phyloP scores from a whole-genome alignment of 1,140 invertebrate genomes.

The Bombus fervidus region DNA sequence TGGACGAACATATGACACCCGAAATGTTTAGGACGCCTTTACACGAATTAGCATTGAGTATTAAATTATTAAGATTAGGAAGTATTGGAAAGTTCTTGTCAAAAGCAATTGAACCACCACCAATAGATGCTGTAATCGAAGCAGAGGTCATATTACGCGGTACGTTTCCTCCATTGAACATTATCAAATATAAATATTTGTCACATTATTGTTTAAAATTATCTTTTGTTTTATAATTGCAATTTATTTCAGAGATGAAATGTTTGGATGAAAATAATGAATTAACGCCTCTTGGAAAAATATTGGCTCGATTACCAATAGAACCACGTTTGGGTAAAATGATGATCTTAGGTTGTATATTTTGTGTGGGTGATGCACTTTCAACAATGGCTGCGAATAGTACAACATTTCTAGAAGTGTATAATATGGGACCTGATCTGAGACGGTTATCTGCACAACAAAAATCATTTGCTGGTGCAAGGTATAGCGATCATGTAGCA shows the following conservation, averaged over 20 bases:
- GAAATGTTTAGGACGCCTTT: slow-evolving; percentile 98
- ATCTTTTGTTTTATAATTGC: background rate
- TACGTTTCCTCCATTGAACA: slow-evolving; percentile 56
- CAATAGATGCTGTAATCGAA: slow-evolving; percentile 96
- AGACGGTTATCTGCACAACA: slow-evolving; percentile 89
- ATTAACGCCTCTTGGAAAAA: slow-evolving; percentile 94
- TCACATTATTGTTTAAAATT: background rate
- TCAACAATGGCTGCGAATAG: slow-evolving; percentile 97
- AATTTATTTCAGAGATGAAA: slow-evolving; percentile 89
- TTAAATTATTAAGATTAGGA: slow-evolving; percentile 94
- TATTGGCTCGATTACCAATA: slow-evolving; percentile 95
- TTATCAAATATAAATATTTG: background rate
- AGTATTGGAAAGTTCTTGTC: slow-evolving; percentile 95
- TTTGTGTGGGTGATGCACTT: slow-evolving; percentile 93
- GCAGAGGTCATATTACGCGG: slow-evolving; percentile 88
- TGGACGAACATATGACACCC: slow-evolving; percentile 96
- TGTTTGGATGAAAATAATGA: slow-evolving; percentile 93
- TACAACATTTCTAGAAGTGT: slow-evolving; percentile 95
- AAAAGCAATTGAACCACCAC: slow-evolving; percentile 96
- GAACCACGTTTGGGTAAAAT: slow-evolving; percentile 97
- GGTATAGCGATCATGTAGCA: slow-evolving; percentile 97
- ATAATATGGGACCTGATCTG: slow-evolving; percentile 85
- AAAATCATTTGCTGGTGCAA: slow-evolving; percentile 90
- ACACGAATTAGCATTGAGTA: slow-evolving; percentile 93
- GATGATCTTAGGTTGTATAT: slow-evolving; percentile 94